Evolutionary conservation across 2,888 invertebrate species (phyloP), one percentile per base, ranked within the genome.

Genomic region (Melanotus villosus): DNA sequence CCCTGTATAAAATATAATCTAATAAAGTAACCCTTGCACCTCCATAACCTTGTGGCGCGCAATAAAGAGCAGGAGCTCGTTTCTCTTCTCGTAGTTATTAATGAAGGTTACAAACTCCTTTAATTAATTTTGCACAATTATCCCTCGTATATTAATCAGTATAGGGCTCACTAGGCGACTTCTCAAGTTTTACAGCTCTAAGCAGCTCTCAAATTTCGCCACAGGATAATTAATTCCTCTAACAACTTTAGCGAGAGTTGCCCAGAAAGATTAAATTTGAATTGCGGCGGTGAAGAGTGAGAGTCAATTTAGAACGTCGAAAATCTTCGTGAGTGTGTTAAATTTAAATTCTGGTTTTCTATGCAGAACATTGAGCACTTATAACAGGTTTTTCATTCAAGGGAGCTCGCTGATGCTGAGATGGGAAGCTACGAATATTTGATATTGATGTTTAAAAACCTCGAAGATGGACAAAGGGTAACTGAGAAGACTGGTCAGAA

Each of bases 61-160:
- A 66, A 70, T 67, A 68, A 67, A 62, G 60, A 59, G 67, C 70
- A 67, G 59, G 36, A 54, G 66, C 70, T 63, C 65, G 64, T 79
- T 77, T 78, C 81, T 81, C 81, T 81, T 81, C 80, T 80, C 59
- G 78, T 78, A 78, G 82, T 83, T 84, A 84, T 84, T 84, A 84
- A 84, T 84, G 84, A 83, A 84, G 84, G 83, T 81, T 83, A 80
- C 81, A 83, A 84, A 84, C 84, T 83, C 84, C 84, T 84, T 84
- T 84, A 84, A 84, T 84, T 84, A 84, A 84, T 84, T 84, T 84
- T 80, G 80, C 81, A 79, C 83, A 83, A 83, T 84, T 84, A 84
- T 84, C 81, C 83, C 81, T 78, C 81, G 81, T 81, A 83, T 83
- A 84, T 84, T 84, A 84, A 84, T 84, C 84, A 84, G 83, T 84